These are phyloP conservation scores for Pangasius larnaudii DNA, from an alignment of 2,797 vertebrate species.

Conservation along the genomic window DNA sequence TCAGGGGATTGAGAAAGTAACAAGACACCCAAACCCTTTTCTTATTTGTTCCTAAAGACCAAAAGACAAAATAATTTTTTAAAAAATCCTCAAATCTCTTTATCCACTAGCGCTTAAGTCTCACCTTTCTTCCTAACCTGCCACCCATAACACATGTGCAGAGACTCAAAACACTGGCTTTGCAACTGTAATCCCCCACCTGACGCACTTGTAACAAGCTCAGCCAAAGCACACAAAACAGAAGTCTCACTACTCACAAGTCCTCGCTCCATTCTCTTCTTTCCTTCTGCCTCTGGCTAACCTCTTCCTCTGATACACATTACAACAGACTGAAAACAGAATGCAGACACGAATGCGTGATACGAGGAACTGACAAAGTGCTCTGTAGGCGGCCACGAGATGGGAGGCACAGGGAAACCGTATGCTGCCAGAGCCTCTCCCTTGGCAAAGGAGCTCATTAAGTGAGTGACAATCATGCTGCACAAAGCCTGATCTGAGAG, in stretches of 20 bases:
- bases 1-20: neutral
- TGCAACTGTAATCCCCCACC: conserved; percentile 39
- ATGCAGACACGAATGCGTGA: conserved; percentile 27
- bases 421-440: conserved; percentile 78
- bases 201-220: conserved; percentile 33
- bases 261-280: conserved; percentile 59
- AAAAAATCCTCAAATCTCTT: neutral
- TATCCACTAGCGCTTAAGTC: neutral
- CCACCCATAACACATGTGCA: conserved; percentile 19
- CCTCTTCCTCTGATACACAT: conserved; percentile 58
- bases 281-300: conserved; percentile 58
- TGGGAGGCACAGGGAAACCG: conserved; percentile 64
- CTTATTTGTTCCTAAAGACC: neutral
- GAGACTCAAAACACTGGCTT: conserved; percentile 37
- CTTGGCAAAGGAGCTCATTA: conserved; percentile 82
- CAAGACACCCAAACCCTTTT: neutral
- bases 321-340: conserved; percentile 45
- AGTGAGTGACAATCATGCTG: conserved; percentile 81
- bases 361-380: conserved; percentile 27
- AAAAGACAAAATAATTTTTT: neutral
- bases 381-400: conserved; percentile 26
- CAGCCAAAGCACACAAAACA: conserved; percentile 33
- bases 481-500: conserved; percentile 78
- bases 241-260: conserved; percentile 67
- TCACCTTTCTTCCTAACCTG: conserved; percentile 30